phyloP scores from a whole-genome alignment of 2,797 vertebrate species.

The Gallirallus australis region DNA sequence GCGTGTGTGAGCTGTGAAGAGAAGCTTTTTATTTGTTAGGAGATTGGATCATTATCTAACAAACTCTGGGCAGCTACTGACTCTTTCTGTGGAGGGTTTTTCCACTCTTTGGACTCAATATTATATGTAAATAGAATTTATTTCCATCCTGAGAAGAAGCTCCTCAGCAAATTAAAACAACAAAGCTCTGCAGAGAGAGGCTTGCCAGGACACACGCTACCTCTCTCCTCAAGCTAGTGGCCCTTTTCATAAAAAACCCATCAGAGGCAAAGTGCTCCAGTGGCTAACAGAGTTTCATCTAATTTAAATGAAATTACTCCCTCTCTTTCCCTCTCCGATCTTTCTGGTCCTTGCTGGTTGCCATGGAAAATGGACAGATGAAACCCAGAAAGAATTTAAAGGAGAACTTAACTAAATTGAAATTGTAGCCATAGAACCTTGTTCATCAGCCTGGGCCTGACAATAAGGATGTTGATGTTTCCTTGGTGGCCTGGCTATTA shows the following conservation, averaged over 20 bases:
- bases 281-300: not conserved
- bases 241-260: not conserved
- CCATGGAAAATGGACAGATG: conserved; percentile 15
- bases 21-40: not conserved
- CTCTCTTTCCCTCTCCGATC: not conserved
- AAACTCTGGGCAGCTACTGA: not conserved
- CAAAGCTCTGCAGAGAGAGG: not conserved
- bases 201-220: not conserved
- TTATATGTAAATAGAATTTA: conserved; percentile 19
- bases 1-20: not conserved
- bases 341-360: conserved; percentile 15
- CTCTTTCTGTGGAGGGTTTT: not conserved
- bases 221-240: not conserved
- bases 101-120: not conserved
- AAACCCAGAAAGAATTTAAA: conserved; percentile 19
- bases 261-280: rapidly evolving
- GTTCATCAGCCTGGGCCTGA: not conserved
- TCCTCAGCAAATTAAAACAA: not conserved
- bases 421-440: not conserved
- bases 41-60: not conserved
- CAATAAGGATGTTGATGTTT: not conserved
- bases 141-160: not conserved
- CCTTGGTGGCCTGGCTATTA: not conserved
- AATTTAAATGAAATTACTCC: not conserved
- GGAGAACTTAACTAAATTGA: not conserved